Conservation (phyloP, 2,888 invertebrate species). For the Ceratothoa steindachneri region DNA sequence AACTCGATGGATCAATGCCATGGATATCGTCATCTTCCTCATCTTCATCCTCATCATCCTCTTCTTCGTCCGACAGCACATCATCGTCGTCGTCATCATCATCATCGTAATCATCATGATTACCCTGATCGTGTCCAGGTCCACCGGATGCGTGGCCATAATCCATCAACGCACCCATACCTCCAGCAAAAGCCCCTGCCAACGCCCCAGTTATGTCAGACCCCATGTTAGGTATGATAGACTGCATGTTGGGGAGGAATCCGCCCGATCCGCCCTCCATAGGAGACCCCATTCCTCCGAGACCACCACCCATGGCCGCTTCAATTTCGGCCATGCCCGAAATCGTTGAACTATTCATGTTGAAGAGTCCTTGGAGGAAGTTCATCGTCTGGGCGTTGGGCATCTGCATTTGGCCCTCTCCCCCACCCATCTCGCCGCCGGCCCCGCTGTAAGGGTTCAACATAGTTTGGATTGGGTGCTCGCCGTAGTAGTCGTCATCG, state of each 20-base stretch:
- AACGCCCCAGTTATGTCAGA: conserved; percentile 36
- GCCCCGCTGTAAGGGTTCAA: conserved; percentile 30
- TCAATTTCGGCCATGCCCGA: conserved; percentile 35
- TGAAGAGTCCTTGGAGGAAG: conserved; percentile 40
- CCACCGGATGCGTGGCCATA: background rate
- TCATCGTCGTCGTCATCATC: conserved; percentile 26
- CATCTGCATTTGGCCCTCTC: conserved; percentile 31
- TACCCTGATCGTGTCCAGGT: background rate
- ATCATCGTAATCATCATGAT: conserved; percentile 20
- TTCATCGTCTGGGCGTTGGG: conserved; percentile 43
- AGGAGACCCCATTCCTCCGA: conserved; percentile 32
- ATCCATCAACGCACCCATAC: conserved; percentile 37
- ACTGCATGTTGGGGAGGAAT: conserved; percentile 40
- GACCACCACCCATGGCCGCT: conserved; percentile 27
- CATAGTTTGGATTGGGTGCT: conserved; percentile 25
- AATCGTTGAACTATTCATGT: conserved; percentile 29
- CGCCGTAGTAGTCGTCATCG: conserved; percentile 23
- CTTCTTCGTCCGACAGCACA: conserved; percentile 24
- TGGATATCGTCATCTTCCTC: conserved; percentile 28
- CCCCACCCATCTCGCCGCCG: conserved; percentile 29
- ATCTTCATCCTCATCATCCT: conserved; percentile 33
- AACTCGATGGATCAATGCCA: background rate
- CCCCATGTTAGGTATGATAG: conserved; percentile 40
- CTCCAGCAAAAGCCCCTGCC: conserved; percentile 42
- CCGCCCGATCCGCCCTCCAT: conserved; percentile 37